A percentile compares a stretch with the other conserved stretches of the same genome.
These are phyloP conservation scores for Ostrea denselamellosa DNA, from an alignment of 1,140 invertebrate species.

Conservation along the genomic window DNA sequence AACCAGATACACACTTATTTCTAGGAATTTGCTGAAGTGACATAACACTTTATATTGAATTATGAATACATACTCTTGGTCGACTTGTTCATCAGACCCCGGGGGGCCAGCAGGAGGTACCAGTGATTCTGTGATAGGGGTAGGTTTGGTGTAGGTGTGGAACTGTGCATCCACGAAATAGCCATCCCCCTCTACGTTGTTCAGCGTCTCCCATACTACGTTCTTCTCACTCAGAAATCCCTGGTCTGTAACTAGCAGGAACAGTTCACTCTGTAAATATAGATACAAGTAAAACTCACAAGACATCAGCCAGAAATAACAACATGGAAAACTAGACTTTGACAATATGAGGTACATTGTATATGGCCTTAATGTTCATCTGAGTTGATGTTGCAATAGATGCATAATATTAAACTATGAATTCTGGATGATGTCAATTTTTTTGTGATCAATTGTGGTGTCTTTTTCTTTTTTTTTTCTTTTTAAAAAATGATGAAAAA, in stretches of 20 bases:
- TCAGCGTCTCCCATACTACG: slow-evolving; percentile 84
- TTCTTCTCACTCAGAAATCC: slow-evolving; percentile 82
- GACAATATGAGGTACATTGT: too few relatives aligned
- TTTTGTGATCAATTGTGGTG: too few relatives aligned
- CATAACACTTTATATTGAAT: too few relatives aligned
- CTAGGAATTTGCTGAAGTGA: too few relatives aligned
- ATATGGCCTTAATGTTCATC: too few relatives aligned
- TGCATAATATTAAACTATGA: too few relatives aligned
- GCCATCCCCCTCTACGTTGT: slow-evolving; percentile 83
- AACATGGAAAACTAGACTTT: neutral
- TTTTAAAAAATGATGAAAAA: too few relatives aligned
- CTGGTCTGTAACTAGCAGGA: slow-evolving; percentile 83
- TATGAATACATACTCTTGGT: slow-evolving; percentile 80
- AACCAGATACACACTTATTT: neutral
- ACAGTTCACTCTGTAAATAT: slow-evolving; percentile 81
- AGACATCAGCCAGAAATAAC: neutral
- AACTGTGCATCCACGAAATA: slow-evolving; percentile 82
- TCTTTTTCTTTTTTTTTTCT: too few relatives aligned
- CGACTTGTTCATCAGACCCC: slow-evolving; percentile 80
- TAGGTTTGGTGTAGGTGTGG: slow-evolving; percentile 74
- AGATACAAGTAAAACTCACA: neutral
- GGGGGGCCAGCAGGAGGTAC: slow-evolving; percentile 61
- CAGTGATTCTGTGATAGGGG: slow-evolving; percentile 71
- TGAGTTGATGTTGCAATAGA: too few relatives aligned
- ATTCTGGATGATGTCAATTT: too few relatives aligned